phyloP scores from a whole-genome alignment of 2,888 invertebrate species.

The Scelioninae gen. 1 region DNA sequence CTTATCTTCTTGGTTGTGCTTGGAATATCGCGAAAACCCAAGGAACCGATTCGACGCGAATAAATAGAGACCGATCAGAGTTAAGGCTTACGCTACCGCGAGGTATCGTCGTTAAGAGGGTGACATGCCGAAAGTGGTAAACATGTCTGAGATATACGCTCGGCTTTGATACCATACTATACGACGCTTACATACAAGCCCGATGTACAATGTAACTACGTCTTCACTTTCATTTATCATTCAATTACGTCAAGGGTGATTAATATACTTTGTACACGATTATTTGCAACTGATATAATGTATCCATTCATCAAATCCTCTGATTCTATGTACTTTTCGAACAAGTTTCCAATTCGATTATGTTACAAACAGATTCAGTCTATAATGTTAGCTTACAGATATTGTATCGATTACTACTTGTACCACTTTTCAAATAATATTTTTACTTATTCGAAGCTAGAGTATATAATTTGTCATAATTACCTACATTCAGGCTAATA shows the following conservation, averaged over 20 bases:
- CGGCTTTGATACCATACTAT: slow-evolving; percentile 37
- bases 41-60: slow-evolving; percentile 62
- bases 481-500: too few relatives aligned
- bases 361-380: not conserved
- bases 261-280: slow-evolving; percentile 52
- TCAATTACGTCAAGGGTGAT: slow-evolving; percentile 51
- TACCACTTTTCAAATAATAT: too few relatives aligned
- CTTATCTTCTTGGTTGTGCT: slow-evolving; percentile 48
- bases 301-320: slow-evolving; percentile 34
- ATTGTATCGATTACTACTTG: too few relatives aligned
- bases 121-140: slow-evolving; percentile 60
- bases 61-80: slow-evolving; percentile 50
- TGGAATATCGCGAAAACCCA: slow-evolving; percentile 55
- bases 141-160: slow-evolving; percentile 36
- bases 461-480: too few relatives aligned
- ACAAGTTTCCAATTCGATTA: slow-evolving; percentile 17
- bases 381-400: too few relatives aligned
- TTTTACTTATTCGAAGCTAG: too few relatives aligned
- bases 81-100: slow-evolving; percentile 38
- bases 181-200: slow-evolving; percentile 31
- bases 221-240: slow-evolving; percentile 61
- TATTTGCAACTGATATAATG: slow-evolving; percentile 36
- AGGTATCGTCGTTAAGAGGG: slow-evolving; percentile 41
- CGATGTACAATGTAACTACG: slow-evolving; percentile 39
- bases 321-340: not conserved